Base-by-base conservation (phyloP, 2,888 invertebrate species). In the Dryocosmus kuriphilus region DNA sequence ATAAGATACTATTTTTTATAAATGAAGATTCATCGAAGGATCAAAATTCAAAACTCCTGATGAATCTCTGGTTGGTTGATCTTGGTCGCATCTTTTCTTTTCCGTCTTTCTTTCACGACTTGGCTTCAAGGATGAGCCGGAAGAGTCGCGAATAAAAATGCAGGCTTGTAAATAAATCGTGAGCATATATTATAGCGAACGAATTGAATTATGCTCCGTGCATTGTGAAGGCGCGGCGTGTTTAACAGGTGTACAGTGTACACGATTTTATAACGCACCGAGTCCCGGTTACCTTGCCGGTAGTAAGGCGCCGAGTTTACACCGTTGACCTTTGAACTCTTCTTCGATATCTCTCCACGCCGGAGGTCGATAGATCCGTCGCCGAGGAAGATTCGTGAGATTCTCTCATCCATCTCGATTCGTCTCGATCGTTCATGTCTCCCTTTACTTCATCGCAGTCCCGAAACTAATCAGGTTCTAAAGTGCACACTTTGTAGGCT, bases 281-380 rank as follows among this genome's bases (percentile, higher is more conserved):
- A 81, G 79, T 61, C 80, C 67, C 78, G 83, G 81, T 80, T 83
- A 84, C 80, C 84, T 81, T 75, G 81, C 76, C 86, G 85, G 89
- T 88, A 88, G 88, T 89, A 89, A 90, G 85, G 86, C 87, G 81
- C 83, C 79, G 84, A 85, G 85, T 88, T 89, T 89, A 89, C 88
- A 86, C 83, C 85, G 82, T 77, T 86, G 89, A 90, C 87, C 88
- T 82, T 77, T 85, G 84, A 86, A 85, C 87, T 79, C 75, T 76
- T 81, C 77, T 80, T 77, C 79, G 77, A 80, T 80, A 74, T 78
- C 80, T 81, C 83, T 85, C 84, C 46, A 86, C 85, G 85, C 82
- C 78, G 87, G 85, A 82, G 85, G 85, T 86, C 88, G 86, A 74
- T 77, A 80, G 79, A 79, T 81, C 79, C 76, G 78, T 79, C 79